phyloP scores from a whole-genome alignment of 2,113 vertebrate genomes.

The Ivindomyrus marchei region DNA sequence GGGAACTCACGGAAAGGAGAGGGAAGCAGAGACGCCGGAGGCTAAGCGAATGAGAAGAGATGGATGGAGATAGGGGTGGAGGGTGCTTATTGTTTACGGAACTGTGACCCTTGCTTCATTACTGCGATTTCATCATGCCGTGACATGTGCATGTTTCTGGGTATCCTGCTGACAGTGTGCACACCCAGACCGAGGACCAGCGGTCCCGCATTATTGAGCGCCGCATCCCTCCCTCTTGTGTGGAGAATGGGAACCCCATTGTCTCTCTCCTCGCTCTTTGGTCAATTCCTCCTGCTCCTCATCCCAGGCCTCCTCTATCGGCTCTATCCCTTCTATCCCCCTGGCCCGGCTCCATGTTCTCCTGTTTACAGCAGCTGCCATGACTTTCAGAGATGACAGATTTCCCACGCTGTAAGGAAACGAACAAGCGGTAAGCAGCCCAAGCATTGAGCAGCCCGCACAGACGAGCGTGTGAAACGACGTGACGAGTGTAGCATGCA shows the following conservation, averaged over 20 bases:
- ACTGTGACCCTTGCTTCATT: slow-evolving; percentile 46
- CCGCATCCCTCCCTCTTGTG: slow-evolving; percentile 16
- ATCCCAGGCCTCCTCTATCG: neutral
- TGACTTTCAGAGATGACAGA: slow-evolving; percentile 8
- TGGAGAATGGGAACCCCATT: neutral
- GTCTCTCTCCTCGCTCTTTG: neutral
- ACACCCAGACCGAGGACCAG: slow-evolving; percentile 44
- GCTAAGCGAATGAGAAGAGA: neutral
- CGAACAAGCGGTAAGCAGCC: neutral
- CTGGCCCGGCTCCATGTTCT: neutral
- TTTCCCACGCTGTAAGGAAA: slow-evolving; percentile 1
- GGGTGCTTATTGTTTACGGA: neutral
- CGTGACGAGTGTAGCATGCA: neutral
- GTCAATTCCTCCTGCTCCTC: neutral
- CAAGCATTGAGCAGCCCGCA: neutral
- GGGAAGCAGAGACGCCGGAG: neutral
- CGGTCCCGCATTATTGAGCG: slow-evolving; percentile 40
- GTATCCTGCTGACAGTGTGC: slow-evolving; percentile 34
- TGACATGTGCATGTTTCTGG: slow-evolving; percentile 57
- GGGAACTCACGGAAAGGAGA: neutral
- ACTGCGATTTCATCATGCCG: slow-evolving; percentile 58
- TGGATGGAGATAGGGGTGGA: neutral
- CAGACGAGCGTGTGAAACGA: neutral
- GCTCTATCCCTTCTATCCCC: neutral
- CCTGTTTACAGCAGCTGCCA: neutral